phyloP scores from a whole-genome alignment of 2,888 invertebrate genomes.

The Sarcophaga caerulescens region DNA sequence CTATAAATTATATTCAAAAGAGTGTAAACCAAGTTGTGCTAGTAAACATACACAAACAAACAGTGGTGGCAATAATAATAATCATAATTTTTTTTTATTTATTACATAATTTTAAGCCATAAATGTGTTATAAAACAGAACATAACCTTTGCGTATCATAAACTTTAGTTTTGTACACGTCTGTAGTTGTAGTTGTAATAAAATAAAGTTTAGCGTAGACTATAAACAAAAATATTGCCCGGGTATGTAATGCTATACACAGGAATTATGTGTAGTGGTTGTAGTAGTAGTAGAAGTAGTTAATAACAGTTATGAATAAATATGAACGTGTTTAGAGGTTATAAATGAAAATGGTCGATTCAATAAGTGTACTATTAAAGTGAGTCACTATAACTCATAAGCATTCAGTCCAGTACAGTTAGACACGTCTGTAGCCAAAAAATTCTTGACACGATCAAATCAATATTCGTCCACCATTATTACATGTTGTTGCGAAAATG shows the following conservation, averaged over 20 bases:
- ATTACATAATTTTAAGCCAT: conserved; percentile 26
- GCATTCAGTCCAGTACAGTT: too few relatives aligned
- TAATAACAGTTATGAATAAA: too few relatives aligned
- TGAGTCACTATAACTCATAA: too few relatives aligned
- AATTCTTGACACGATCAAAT: too few relatives aligned
- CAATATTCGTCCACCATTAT: too few relatives aligned
- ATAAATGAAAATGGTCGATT: too few relatives aligned
- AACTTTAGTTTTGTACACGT: background rate
- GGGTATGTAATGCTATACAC: background rate
- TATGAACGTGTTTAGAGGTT: too few relatives aligned
- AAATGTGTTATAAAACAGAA: conserved; percentile 1
- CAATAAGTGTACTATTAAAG: too few relatives aligned
- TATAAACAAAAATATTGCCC: background rate
- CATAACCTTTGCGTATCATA: background rate
- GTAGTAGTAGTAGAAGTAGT: too few relatives aligned
- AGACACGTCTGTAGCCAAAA: too few relatives aligned
- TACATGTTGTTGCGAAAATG: too few relatives aligned
- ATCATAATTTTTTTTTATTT: background rate
- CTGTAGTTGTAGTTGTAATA: background rate
- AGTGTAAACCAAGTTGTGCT: background rate
- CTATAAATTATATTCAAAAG: background rate
- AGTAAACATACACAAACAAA: background rate
- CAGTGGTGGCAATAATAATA: conserved; percentile 6
- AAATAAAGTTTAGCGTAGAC: background rate
- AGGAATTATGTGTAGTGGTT: background rate